Base-by-base conservation (phyloP, 2,888 invertebrate genomes). In the Adineta ricciae region DNA sequence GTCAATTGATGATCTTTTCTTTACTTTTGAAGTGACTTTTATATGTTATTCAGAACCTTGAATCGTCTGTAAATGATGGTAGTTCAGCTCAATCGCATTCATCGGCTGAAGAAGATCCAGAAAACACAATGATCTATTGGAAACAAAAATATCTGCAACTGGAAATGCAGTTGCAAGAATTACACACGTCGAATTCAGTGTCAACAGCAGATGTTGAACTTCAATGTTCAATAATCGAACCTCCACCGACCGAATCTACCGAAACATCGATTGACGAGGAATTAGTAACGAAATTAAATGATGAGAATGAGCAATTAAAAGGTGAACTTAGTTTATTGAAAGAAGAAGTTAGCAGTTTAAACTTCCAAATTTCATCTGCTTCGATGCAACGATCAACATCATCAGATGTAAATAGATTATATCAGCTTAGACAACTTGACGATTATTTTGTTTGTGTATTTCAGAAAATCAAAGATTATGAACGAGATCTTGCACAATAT, bases 381-480 rank as follows among this genome's bases (percentile, higher is more conserved):
- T 21, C 41, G 11, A 78, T 41, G 16, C 41, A 78, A 38, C 73
- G 38, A 21, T 73, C 73, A 41, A 41, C 78, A 24, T 24, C 78
- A 78, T 41, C 78, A 21, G 78, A 78, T 78, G 78, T 78, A 78
- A 38, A 41, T 7, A 14, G 24, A 78, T 9, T 9, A 5, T 64
- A 64, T 46, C 46, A 11, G 5, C 46, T 5, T 5, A 46, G 5
- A 46, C 11, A 5, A 11, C 5, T 46, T 46, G 46, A 46, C 11
- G 27, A 2, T n/a, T n/a, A n/a, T 64, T 9, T 11, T 64, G 27
- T 64, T 14, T 64, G n/a, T 64, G 27, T 24, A 8, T n/a, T 78
- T 41, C 41, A 78, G 78, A 78, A n/a, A 78, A 78, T 78, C 1
- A 78, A 78, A 41, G 41, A 38, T 41, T 78, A 78, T 78, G 78